Conservation (phyloP, 2,113 vertebrate species). For the Halcyon senegalensis region DNA sequence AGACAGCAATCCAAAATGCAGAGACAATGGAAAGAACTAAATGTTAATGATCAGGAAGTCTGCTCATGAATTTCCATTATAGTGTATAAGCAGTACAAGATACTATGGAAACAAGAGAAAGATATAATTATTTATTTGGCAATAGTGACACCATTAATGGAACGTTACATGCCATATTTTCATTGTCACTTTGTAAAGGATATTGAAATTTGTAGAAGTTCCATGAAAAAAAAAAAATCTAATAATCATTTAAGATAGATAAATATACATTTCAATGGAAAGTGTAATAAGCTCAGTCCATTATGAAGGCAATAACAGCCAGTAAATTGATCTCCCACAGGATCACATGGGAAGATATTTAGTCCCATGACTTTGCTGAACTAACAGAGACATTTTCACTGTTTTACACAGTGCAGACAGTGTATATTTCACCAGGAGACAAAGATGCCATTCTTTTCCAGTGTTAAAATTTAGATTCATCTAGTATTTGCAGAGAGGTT, state of each 20-base stretch:
- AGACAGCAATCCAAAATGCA: background rate
- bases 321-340: background rate
- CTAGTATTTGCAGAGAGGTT: background rate
- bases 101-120: background rate
- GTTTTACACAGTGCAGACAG: background rate
- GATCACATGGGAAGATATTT: background rate
- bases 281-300: background rate
- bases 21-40: background rate
- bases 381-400: background rate
- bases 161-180: background rate
- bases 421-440: background rate
- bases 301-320: background rate
- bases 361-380: background rate
- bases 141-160: background rate
- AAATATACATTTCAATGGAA: background rate
- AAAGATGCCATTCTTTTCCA: background rate
- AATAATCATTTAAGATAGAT: background rate
- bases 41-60: background rate
- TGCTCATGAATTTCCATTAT: background rate
- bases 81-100: background rate
- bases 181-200: background rate
- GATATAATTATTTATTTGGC: background rate
- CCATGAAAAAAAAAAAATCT: background rate
- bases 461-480: background rate
- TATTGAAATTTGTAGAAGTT: background rate